Evolutionary conservation across 2,113 vertebrate genomes (phyloP).

Genomic region (Cynoglossus semilaevis): DNA sequence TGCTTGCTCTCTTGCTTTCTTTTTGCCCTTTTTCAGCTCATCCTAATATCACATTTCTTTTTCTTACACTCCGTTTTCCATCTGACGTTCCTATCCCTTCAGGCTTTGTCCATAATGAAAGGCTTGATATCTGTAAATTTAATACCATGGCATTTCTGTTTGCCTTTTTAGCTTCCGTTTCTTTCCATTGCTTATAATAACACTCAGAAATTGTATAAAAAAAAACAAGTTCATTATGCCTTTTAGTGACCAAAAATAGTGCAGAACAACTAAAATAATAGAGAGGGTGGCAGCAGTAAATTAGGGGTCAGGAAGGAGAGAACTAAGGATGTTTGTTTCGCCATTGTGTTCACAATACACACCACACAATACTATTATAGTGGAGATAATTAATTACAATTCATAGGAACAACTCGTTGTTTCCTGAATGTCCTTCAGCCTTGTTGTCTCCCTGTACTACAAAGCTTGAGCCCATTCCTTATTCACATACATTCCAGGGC

Average conservation of each 20-base stretch:
- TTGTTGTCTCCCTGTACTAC: too few species aligned
- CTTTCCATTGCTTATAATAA: slow-evolving; percentile 43
- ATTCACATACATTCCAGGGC: too few species aligned
- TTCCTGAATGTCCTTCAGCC: too few species aligned
- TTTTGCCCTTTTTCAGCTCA: slow-evolving; percentile 54
- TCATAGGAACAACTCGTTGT: too few species aligned
- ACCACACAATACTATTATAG: too few species aligned
- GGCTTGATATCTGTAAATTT: slow-evolving; percentile 71
- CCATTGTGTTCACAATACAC: too few species aligned
- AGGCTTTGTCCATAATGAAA: slow-evolving; percentile 76
- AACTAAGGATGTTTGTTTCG: too few species aligned
- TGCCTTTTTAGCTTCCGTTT: slow-evolving; percentile 30
- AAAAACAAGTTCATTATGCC: slow-evolving; percentile 56
- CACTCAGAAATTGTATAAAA: slow-evolving; percentile 36
- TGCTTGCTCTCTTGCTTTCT: slow-evolving; percentile 51
- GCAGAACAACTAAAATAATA: slow-evolving; percentile 4
- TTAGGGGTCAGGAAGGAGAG: too few species aligned
- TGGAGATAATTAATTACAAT: too few species aligned
- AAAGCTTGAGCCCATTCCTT: too few species aligned
- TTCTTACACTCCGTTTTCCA: slow-evolving; percentile 33
- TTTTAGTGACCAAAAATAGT: slow-evolving; percentile 24
- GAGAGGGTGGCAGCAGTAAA: slow-evolving; percentile 9
- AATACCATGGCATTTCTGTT: slow-evolving; percentile 46
- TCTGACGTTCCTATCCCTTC: slow-evolving; percentile 42
- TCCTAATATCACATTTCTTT: slow-evolving; percentile 63